Evolutionary conservation across 2,888 invertebrate species (phyloP).

Genomic region (Spilosoma lubricipeda): DNA sequence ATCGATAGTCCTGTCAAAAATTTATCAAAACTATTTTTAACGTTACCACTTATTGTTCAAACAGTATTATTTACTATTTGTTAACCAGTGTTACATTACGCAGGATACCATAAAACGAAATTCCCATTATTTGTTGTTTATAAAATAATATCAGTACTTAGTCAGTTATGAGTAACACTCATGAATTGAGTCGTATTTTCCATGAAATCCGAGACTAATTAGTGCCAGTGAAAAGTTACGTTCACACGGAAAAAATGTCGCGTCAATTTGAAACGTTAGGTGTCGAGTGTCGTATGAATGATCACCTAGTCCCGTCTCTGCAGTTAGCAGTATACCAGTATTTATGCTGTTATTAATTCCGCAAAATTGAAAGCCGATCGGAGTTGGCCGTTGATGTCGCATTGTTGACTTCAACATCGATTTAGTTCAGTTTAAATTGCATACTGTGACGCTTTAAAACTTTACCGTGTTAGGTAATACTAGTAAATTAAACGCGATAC

Average conservation of each 20-base stretch:
- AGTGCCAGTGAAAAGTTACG: slow-evolving; percentile 28
- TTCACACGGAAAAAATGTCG: slow-evolving; percentile 35
- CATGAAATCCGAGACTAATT: slow-evolving; percentile 33
- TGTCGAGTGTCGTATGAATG: slow-evolving; percentile 51
- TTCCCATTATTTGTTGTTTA: not conserved
- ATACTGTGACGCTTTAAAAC: slow-evolving; percentile 56
- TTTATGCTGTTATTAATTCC: slow-evolving; percentile 75
- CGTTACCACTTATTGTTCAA: not conserved
- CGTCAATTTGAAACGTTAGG: slow-evolving; percentile 38
- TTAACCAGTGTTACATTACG: not conserved
- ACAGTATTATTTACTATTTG: not conserved
- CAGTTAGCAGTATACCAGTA: slow-evolving; percentile 47
- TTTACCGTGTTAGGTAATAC: slow-evolving; percentile 46
- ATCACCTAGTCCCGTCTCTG: slow-evolving; percentile 48
- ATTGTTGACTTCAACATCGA: slow-evolving; percentile 51
- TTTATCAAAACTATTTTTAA: not conserved
- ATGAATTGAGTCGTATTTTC: slow-evolving; percentile 29
- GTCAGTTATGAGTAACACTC: slow-evolving; percentile 20
- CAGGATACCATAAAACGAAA: not conserved
- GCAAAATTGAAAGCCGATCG: slow-evolving; percentile 75
- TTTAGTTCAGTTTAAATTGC: slow-evolving; percentile 57
- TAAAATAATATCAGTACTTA: not conserved
- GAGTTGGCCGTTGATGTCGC: slow-evolving; percentile 53
- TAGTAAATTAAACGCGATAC: slow-evolving; percentile 22
- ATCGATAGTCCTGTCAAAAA: too few relatives aligned